Percentiles rank a stretch among this genome's conserved stretches.
phyloP scores from a whole-genome alignment of 2,113 vertebrate species.

The Peromyscus maniculatus region DNA sequence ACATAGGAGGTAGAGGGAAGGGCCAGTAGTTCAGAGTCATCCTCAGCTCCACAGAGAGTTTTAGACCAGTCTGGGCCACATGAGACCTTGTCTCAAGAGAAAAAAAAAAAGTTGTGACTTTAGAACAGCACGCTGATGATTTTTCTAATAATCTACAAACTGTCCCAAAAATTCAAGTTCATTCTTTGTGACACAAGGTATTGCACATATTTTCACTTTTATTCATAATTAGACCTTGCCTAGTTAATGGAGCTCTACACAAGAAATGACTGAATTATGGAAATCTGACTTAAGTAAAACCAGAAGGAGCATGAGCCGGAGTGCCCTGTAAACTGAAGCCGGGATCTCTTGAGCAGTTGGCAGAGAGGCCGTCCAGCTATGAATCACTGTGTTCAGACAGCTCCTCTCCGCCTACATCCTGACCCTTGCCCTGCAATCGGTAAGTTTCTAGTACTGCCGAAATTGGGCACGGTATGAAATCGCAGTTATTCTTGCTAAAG shows the following conservation, averaged over 20 bases:
- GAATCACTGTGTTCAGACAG: neutral
- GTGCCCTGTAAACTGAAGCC: no score
- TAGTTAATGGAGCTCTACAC: constrained; percentile 7
- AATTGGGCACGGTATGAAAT: neutral
- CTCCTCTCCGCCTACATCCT: neutral
- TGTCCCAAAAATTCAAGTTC: neutral
- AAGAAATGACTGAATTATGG: constrained; percentile 25
- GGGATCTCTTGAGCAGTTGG: neutral
- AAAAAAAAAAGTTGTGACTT: neutral
- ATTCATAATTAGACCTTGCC: neutral
- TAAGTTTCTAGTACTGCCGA: neutral
- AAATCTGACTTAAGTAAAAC: neutral
- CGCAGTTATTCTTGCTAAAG: neutral
- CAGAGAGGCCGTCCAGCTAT: neutral
- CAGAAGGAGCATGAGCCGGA: neutral
- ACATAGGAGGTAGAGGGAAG: neutral
- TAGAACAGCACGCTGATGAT: neutral
- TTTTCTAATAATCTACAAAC: neutral
- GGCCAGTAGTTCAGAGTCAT: neutral
- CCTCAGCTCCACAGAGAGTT: no score
- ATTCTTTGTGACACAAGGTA: neutral
- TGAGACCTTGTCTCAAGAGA: neutral
- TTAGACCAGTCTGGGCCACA: neutral
- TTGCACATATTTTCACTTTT: neutral
- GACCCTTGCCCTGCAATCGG: neutral